Evolutionary conservation across 2,888 invertebrate species (phyloP).

Genomic region (Druceiella hillmani): DNA sequence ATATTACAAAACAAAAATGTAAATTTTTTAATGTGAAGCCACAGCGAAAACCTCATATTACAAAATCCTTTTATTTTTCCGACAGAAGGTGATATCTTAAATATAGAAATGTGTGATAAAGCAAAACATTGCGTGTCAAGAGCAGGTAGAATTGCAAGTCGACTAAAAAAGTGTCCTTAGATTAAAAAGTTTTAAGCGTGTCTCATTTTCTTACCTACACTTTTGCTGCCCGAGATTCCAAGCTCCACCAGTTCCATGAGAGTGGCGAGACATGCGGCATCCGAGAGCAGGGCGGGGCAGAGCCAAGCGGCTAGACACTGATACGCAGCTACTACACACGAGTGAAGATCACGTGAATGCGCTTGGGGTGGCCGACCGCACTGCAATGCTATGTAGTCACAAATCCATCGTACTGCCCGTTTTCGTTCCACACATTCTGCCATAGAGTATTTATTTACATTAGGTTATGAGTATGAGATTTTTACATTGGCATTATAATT

Average conservation of each 20-base stretch:
- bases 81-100: too few species aligned
- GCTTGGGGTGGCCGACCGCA: slow-evolving; percentile 91
- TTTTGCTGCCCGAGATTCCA: slow-evolving; percentile 94
- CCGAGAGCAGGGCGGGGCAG: slow-evolving; percentile 83
- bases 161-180: too few species aligned
- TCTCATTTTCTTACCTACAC: slow-evolving; percentile 56
- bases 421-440: slow-evolving; percentile 85
- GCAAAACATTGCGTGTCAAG: too few species aligned
- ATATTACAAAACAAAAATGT: too few species aligned
- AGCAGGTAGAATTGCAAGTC: too few species aligned
- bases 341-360: slow-evolving; percentile 91
- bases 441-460: slow-evolving; percentile 28
- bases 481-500: too few species aligned
- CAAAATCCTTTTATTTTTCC: too few species aligned
- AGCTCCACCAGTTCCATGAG: slow-evolving; percentile 96
- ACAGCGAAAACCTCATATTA: too few species aligned
- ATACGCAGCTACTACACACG: slow-evolving; percentile 90
- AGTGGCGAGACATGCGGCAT: slow-evolving; percentile 87
- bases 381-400: slow-evolving; percentile 95
- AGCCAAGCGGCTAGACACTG: slow-evolving; percentile 90
- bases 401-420: slow-evolving; percentile 94
- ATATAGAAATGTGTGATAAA: too few species aligned
- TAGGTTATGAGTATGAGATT: too few species aligned
- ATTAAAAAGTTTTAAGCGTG: too few species aligned
- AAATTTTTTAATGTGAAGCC: too few species aligned